A percentile compares a stretch with the other conserved stretches of the same genome.
These are phyloP conservation scores for Pantherophis vulpinus DNA, from an alignment of 2,797 vertebrate genomes.

Conservation along the genomic window DNA sequence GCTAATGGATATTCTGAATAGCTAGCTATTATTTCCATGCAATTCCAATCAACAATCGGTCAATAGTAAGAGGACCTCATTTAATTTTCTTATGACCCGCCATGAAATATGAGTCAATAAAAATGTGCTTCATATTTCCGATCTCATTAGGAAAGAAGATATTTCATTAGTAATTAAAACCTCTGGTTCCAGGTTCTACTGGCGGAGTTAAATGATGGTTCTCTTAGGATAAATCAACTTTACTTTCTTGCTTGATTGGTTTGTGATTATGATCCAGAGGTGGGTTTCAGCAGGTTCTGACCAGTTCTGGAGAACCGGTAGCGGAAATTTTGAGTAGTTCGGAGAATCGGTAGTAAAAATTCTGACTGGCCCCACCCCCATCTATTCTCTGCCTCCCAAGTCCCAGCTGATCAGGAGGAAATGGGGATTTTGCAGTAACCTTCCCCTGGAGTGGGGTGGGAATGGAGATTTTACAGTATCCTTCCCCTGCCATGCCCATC, in stretches of 20 bases:
- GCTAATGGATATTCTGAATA: neutral
- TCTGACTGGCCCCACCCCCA: too few relatives aligned
- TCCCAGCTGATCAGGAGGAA: too few relatives aligned
- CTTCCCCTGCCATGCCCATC: too few relatives aligned
- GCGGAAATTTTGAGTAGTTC: too few relatives aligned
- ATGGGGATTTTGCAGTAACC: too few relatives aligned
- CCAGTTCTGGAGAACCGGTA: too few relatives aligned
- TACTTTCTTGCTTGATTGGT: neutral
- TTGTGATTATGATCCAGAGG: neutral
- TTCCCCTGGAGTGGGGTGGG: too few relatives aligned
- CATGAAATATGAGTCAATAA: neutral
- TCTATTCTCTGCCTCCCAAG: too few relatives aligned
- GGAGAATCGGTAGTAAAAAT: too few relatives aligned
- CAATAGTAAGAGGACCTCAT: neutral
- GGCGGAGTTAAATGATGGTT: neutral
- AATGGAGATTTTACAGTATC: too few relatives aligned
- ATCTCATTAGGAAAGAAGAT: constrained; percentile 7
- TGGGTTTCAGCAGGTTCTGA: too few relatives aligned
- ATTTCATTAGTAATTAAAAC: neutral
- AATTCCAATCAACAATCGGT: neutral
- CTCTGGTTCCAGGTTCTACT: neutral
- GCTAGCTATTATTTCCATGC: neutral
- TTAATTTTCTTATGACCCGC: constrained; percentile 2
- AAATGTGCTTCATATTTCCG: constrained; percentile 9
- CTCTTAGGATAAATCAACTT: neutral